A percentile compares a stretch with the other conserved stretches of the same genome.
Conservation (phyloP, 2,113 vertebrate species). For the Halichoerus grypus region DNA sequence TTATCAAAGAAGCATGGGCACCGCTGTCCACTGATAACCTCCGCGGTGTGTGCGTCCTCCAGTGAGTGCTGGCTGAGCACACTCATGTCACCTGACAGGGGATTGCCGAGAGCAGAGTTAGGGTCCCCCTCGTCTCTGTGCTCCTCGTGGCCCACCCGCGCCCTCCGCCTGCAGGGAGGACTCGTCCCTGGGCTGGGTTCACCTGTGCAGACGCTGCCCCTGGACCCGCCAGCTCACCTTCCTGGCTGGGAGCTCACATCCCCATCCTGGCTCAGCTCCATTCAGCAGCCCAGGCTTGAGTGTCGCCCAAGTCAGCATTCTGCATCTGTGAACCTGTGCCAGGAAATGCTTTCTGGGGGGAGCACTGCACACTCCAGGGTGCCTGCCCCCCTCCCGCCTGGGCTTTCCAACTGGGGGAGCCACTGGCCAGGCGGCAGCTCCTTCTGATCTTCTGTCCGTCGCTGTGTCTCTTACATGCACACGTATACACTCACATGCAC, state of each 20-base stretch:
- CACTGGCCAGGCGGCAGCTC: fast-evolving
- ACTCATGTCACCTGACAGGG: not conserved
- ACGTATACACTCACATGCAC: not conserved
- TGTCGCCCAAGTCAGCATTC: fast-evolving
- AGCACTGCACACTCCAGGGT: fast-evolving
- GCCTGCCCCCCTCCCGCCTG: fast-evolving
- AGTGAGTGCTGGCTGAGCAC: not conserved
- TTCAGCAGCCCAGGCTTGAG: fast-evolving
- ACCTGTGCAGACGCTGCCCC: not conserved
- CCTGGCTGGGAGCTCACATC: fast-evolving
- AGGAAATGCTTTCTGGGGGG: not conserved
- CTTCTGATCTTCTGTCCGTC: too few species aligned
- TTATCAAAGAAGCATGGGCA: not conserved
- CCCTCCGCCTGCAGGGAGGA: fast-evolving
- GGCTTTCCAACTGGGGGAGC: fast-evolving
- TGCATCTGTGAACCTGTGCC: fast-evolving
- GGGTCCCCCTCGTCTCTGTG: not conserved
- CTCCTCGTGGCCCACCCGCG: not conserved
- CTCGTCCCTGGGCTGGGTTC: not conserved
- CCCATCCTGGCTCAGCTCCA: fast-evolving
- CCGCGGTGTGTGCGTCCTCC: not conserved
- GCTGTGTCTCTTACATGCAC: not conserved
- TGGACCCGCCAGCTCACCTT: fast-evolving
- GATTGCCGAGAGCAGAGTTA: not conserved
- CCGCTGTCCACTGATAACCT: not conserved